Conservation (phyloP, 2,113 vertebrate genomes). For the Colossoma macropomum region DNA sequence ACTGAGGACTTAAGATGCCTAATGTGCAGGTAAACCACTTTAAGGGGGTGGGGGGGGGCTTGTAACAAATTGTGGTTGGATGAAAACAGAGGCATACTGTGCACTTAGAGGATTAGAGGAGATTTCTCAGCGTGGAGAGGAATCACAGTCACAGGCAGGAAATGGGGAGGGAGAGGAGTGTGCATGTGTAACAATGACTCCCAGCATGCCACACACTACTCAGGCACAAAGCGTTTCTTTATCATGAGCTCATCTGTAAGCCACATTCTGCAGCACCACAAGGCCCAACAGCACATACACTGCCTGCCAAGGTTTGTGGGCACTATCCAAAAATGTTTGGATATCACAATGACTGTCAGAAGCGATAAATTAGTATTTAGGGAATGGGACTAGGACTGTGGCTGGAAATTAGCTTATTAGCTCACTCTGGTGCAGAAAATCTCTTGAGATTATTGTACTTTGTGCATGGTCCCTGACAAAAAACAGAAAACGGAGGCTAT, state of each 20-base stretch:
- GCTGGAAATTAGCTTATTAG: too few species aligned
- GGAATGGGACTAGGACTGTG: too few species aligned
- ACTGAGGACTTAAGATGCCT: not conserved
- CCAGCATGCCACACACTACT: not conserved
- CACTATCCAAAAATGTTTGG: too few species aligned
- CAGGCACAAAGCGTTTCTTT: not conserved
- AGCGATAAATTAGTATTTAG: too few species aligned
- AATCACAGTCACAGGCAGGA: conserved; percentile 1
- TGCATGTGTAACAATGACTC: not conserved
- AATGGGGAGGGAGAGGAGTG: not conserved
- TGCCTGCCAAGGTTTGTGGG: too few species aligned
- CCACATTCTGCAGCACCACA: not conserved
- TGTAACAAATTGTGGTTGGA: conserved; percentile 5
- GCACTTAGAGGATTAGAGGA: conserved; percentile 23
- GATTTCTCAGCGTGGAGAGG: not conserved
- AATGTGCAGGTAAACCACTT: conserved; percentile 19
- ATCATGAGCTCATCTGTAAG: not conserved
- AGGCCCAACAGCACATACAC: not conserved
- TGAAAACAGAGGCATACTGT: not conserved
- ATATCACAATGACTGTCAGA: too few species aligned
- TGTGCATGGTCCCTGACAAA: too few species aligned
- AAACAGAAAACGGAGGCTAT: too few species aligned
- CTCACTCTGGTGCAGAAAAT: too few species aligned
- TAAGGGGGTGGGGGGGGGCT: not conserved
- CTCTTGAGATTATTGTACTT: too few species aligned